Conservation (phyloP, 1,140 invertebrate genomes). For the Pinna nobilis region DNA sequence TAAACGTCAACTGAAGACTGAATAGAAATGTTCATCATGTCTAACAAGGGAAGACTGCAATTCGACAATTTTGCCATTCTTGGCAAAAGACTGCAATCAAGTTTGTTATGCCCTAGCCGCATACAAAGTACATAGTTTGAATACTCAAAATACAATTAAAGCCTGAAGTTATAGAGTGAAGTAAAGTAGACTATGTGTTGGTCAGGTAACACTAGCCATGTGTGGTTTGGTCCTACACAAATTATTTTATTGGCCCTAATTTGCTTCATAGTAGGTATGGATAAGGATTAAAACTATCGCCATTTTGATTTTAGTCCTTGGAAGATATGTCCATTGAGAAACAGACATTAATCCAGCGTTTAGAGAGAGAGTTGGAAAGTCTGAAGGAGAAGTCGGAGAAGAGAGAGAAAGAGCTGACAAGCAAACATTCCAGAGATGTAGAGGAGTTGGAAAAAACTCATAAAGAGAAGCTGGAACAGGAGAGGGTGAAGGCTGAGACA, state of each 20-base stretch:
- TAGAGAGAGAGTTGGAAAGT: slow-evolving; percentile 61
- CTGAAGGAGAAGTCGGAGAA: slow-evolving; percentile 55
- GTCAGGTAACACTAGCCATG: not conserved
- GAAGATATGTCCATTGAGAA: slow-evolving; percentile 69
- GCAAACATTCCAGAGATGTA: slow-evolving; percentile 48
- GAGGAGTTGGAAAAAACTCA: slow-evolving; percentile 48
- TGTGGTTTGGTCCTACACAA: too few relatives aligned
- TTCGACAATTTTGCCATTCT: too few relatives aligned
- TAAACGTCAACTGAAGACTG: too few relatives aligned
- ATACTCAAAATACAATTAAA: too few relatives aligned
- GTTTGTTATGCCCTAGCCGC: too few relatives aligned
- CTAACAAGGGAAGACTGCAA: not conserved
- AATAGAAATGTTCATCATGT: not conserved
- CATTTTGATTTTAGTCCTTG: slow-evolving; percentile 58
- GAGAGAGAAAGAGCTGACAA: slow-evolving; percentile 49
- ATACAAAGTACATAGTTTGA: too few relatives aligned
- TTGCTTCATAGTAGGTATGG: too few relatives aligned
- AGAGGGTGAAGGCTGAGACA: slow-evolving; percentile 56
- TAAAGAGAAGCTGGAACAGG: slow-evolving; percentile 39
- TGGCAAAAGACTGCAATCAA: too few relatives aligned
- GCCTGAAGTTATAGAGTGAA: too few relatives aligned
- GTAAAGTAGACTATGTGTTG: too few relatives aligned
- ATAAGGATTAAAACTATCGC: too few relatives aligned
- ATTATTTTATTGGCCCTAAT: too few relatives aligned
- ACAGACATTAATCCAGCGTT: slow-evolving; percentile 63